Conservation (phyloP, 2,888 invertebrate genomes). For the Acanthosepion pharaonis region DNA sequence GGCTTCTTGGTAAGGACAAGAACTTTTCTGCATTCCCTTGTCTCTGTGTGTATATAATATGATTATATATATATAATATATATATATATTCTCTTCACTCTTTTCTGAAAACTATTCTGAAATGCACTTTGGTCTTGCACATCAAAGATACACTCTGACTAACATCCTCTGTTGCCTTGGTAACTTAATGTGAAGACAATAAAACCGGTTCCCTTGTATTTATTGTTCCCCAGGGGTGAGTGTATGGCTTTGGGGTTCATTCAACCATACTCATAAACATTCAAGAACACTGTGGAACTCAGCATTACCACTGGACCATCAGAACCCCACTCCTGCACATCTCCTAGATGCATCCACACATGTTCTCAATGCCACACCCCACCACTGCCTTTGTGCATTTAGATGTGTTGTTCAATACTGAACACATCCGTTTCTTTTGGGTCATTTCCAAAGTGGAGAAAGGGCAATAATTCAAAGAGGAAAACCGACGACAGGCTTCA, state of each 20-base stretch:
- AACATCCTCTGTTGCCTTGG: conserved; percentile 4
- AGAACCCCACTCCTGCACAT: background rate
- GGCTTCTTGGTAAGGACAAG: too few relatives aligned
- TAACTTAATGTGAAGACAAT: background rate
- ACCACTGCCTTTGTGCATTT: background rate
- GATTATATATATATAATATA: background rate
- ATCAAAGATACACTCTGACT: background rate
- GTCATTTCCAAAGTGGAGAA: background rate
- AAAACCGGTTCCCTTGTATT: background rate
- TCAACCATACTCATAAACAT: background rate
- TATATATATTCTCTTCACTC: background rate
- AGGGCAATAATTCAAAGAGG: background rate
- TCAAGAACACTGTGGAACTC: background rate
- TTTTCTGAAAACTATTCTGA: background rate
- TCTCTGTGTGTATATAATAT: too few relatives aligned
- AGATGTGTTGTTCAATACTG: background rate
- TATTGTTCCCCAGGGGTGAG: conserved; percentile 4
- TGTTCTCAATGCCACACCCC: background rate
- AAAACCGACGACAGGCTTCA: background rate
- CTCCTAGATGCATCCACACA: background rate
- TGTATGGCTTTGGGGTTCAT: conserved; percentile 9
- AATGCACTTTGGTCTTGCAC: background rate
- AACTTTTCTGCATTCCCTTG: too few relatives aligned
- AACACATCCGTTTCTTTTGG: conserved; percentile 9
- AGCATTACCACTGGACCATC: background rate